Evolutionary conservation across 2,113 vertebrate genomes (phyloP), one percentile per base, ranked within the genome.

Genomic region (Pelvicachromis taeniatus): DNA sequence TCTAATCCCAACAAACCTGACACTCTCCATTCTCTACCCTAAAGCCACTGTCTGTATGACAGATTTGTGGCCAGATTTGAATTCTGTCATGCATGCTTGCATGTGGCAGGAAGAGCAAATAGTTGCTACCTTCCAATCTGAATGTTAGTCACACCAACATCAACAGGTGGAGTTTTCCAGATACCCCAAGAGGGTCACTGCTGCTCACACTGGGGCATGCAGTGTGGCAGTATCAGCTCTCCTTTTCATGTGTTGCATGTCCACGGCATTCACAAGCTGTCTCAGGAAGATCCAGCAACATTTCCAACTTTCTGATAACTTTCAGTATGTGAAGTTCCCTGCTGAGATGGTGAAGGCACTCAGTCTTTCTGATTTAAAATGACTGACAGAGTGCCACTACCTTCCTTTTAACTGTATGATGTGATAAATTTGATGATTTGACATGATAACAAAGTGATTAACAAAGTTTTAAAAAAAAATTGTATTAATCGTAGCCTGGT

Each of bases 201-300:
- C 8, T 70, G 65, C 40, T 45, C 2, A 70, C 21, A 16, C 65
- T 70, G 65, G 38, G 21, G 61, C 6, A 35, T 63, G 17, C 1
- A 63, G 56, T 59, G 56, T 59, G 16, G 31, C 61, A 45, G 38
- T 45, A 17, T 70, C 38, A 17, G 13, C 38, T 23, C 38, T 70
- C 40, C 40, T 70, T 70, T 48, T 0, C 21, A 70, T 0, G 0
- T 48, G 21, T 29, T 45, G 65, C 21, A 26, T 70, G 21, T 45
- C 21, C 65, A 70, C 40, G 0, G 0, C 65, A 70, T 48, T 48
- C 40, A 45, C 14, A 26, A 48, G 65, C 65, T 53, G 19, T 53
- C 19, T 45, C 21, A 70, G 16, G 13, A 26, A 17, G 65, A 70
- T 70, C 65, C 9, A 45, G 1, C 40, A 14, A 11, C 13, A 48